Evolutionary conservation across 2,888 invertebrate species (phyloP).

Genomic region (Aphidius colemani): DNA sequence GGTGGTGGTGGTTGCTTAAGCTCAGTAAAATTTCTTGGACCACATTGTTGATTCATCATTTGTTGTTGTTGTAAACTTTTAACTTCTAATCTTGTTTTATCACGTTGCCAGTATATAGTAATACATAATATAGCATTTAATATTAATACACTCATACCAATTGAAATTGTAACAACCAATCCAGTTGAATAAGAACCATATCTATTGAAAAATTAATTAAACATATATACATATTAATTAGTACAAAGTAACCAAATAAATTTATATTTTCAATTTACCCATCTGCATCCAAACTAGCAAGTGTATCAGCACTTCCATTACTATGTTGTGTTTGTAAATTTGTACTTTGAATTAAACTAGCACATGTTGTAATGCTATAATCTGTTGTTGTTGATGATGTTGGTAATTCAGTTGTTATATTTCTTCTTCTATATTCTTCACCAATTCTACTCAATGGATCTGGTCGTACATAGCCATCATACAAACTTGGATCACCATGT

Average conservation of each 20-base stretch:
- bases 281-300: conserved; percentile 80
- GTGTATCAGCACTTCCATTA: conserved; percentile 74
- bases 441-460: conserved; percentile 75
- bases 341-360: conserved; percentile 66
- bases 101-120: conserved; percentile 93
- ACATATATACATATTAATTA: neutral
- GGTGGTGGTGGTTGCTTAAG: conserved; percentile 65
- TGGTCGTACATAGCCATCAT: conserved; percentile 86
- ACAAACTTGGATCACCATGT: conserved; percentile 85
- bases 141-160: conserved; percentile 91
- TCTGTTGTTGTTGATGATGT: conserved; percentile 69
- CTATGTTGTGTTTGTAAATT: conserved; percentile 66
- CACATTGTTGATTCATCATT: conserved; percentile 71
- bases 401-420: conserved; percentile 68
- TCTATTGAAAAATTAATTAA: conserved; percentile 34
- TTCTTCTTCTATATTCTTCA: conserved; percentile 66
- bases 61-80: conserved; percentile 79
- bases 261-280: conserved; percentile 56
- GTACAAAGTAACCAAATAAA: neutral
- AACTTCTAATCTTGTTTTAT: conserved; percentile 79
- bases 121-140: conserved; percentile 88
- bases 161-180: conserved; percentile 89
- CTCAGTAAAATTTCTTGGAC: conserved; percentile 67
- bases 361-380: conserved; percentile 74
- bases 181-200: conserved; percentile 82